phyloP scores from a whole-genome alignment of 2,888 invertebrate species.

The Theristus sp. region DNA sequence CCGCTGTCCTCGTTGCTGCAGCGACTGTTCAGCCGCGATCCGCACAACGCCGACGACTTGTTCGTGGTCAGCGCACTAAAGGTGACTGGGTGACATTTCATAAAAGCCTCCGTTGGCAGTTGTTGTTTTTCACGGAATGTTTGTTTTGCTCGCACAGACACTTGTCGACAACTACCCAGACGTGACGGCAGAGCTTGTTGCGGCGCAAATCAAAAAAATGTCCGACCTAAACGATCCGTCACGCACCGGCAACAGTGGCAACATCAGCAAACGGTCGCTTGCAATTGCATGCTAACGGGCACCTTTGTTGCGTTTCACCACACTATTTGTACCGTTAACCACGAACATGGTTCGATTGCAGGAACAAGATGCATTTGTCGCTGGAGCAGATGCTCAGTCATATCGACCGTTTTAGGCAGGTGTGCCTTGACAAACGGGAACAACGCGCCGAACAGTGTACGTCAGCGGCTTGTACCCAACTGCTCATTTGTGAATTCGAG shows the following conservation, averaged over 20 bases:
- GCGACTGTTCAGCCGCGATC: slow-evolving; percentile 47
- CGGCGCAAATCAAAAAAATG: neutral
- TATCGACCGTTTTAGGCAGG: neutral
- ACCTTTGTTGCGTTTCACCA: no score
- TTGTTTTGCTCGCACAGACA: neutral
- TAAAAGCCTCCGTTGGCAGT: no score
- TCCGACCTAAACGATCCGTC: neutral
- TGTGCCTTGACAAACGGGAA: neutral
- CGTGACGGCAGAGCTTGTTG: neutral
- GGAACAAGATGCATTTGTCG: no score
- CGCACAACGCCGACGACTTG: slow-evolving; percentile 42
- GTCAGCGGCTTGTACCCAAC: no score
- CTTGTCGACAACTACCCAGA: neutral
- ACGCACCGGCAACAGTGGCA: no score
- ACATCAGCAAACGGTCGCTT: no score
- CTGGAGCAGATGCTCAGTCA: neutral
- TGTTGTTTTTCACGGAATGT: no score
- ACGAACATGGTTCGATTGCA: no score
- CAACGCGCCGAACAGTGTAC: neutral
- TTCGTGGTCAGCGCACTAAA: slow-evolving; percentile 74
- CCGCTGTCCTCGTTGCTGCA: slow-evolving; percentile 69
- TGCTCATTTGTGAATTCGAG: no score
- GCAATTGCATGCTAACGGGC: no score
- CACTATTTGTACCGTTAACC: no score
- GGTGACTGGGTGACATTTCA: slow-evolving; percentile 6